These are phyloP conservation scores for Tragelaphus scriptus DNA, from an alignment of 2,113 vertebrate genomes.

Conservation along the genomic window DNA sequence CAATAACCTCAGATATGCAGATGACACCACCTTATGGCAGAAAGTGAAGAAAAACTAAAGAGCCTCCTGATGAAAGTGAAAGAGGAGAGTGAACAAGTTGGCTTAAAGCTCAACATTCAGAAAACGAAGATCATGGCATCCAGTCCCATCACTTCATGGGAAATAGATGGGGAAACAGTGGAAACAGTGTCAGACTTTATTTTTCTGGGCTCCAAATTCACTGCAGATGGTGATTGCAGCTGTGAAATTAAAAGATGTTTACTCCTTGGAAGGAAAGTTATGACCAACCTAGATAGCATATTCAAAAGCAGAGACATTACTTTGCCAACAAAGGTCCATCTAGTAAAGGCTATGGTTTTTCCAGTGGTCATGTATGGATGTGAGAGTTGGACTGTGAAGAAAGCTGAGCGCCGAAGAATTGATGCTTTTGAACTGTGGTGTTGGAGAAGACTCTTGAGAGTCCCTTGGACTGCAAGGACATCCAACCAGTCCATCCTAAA, in stretches of 20 bases:
- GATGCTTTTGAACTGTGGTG: neutral
- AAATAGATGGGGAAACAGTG: neutral
- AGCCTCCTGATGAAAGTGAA: neutral
- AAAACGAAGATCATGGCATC: neutral
- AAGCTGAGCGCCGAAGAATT: neutral
- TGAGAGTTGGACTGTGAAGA: neutral
- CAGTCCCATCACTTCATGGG: neutral
- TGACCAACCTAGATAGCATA: neutral
- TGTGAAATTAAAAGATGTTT: neutral
- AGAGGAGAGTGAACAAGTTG: neutral
- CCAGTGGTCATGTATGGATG: neutral
- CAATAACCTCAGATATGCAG: no score
- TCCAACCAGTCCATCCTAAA: neutral
- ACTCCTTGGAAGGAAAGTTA: neutral
- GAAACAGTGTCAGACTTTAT: neutral
- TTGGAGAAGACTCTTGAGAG: neutral
- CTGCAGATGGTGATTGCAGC: neutral
- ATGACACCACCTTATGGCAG: neutral
- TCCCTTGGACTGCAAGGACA: neutral
- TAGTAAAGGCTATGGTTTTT: neutral
- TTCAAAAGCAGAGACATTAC: neutral
- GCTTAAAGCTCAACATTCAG: neutral
- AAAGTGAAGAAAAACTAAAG: neutral
- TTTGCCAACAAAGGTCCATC: neutral
- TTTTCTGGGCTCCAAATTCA: neutral